A percentile compares a stretch with the other conserved stretches of the same genome.
Conservation (phyloP, 2,113 vertebrate genomes). For the Clupea harengus region DNA sequence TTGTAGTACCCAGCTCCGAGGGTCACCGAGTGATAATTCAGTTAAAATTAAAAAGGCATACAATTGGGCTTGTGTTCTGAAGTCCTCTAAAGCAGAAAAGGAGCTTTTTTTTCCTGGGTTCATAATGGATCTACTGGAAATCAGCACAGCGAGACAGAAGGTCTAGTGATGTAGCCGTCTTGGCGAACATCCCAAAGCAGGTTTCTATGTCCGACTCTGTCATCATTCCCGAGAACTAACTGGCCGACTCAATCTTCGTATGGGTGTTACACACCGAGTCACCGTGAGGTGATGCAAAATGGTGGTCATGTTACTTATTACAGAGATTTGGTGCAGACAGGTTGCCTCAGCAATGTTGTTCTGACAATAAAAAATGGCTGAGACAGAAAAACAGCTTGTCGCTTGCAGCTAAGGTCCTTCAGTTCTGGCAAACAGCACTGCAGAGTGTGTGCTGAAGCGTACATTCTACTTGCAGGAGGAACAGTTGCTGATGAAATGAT, state of each 20-base stretch:
- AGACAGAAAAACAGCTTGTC: not conserved
- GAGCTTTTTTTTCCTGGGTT: not conserved
- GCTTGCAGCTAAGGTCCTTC: not conserved
- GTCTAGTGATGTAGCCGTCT: not conserved
- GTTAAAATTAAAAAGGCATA: not conserved
- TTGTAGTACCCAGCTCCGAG: not conserved
- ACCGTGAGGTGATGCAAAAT: not conserved
- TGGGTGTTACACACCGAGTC: not conserved
- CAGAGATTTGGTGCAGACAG: not conserved
- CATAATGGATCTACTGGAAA: constrained; percentile 19
- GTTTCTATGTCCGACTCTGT: constrained; percentile 11
- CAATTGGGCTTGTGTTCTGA: constrained; percentile 10
- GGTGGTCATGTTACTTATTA: constrained; percentile 2
- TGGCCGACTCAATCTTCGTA: not conserved
- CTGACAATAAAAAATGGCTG: not conserved
- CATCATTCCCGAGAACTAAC: not conserved
- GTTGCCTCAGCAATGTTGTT: not conserved
- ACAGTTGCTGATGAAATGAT: not conserved
- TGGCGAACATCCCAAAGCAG: constrained; percentile 6
- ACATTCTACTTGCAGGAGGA: not conserved
- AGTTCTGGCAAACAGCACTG: not conserved
- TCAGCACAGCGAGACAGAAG: not conserved
- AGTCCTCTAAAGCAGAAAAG: not conserved
- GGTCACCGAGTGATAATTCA: not conserved
- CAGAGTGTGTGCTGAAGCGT: not conserved